A percentile compares a stretch with the other conserved stretches of the same genome.
phyloP scores from a whole-genome alignment of 2,888 invertebrate species.

The Lamellibrachia columna region DNA sequence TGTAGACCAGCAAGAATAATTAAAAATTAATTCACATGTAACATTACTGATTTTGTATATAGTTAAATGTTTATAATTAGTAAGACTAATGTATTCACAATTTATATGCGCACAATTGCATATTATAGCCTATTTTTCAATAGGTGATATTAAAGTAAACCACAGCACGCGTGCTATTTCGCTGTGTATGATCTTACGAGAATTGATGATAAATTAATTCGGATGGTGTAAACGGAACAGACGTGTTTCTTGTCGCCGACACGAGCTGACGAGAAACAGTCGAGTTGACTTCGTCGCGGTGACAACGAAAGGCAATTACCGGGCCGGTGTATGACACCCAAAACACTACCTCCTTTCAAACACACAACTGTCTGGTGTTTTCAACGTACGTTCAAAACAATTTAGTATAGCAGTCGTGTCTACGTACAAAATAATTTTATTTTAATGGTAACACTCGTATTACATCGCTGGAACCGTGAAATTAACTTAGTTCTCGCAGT shows the following conservation, averaged over 20 bases:
- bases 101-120: neutral
- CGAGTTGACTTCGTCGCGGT: neutral
- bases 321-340: neutral
- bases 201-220: neutral
- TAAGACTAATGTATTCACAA: neutral
- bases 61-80: neutral
- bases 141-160: neutral
- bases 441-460: neutral
- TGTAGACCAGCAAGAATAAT: neutral
- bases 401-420: too few relatives aligned
- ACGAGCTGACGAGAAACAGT: neutral
- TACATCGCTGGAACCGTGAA: neutral
- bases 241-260: neutral
- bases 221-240: neutral
- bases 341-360: neutral
- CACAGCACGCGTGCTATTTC: neutral
- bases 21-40: neutral
- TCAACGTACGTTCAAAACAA: too few relatives aligned
- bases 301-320: neutral
- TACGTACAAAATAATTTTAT: too few relatives aligned
- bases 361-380: neutral
- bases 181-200: neutral
- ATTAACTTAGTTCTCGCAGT: neutral
- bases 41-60: neutral
- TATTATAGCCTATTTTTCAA: neutral